Evolutionary conservation across 2,113 vertebrate genomes (phyloP).

Genomic region (Hystrix brachyura): DNA sequence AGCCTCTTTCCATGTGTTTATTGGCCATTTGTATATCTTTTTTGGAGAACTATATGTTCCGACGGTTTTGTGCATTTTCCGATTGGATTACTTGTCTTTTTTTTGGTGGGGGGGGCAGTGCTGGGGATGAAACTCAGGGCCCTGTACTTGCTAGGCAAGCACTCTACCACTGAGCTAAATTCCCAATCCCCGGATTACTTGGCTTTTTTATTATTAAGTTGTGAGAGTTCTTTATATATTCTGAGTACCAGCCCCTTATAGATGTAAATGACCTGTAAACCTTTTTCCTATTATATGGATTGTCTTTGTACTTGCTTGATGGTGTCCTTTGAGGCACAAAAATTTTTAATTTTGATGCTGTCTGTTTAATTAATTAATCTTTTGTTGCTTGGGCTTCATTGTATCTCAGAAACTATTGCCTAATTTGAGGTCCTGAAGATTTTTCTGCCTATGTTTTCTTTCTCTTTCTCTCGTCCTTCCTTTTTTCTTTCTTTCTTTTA

Average conservation of each 20-base stretch:
- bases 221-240: background rate
- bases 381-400: background rate
- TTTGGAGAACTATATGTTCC: background rate
- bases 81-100: background rate
- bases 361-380: background rate
- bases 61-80: background rate
- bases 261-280: background rate
- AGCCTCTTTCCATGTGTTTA: background rate
- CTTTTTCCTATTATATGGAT: background rate
- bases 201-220: background rate
- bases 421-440: background rate
- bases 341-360: background rate
- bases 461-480: background rate
- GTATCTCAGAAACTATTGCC: background rate
- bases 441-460: background rate
- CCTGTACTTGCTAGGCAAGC: background rate
- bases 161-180: background rate
- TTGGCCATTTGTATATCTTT: background rate
- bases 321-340: background rate
- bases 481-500: background rate
- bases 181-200: background rate
- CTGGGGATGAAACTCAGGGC: background rate
- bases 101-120: too few species aligned
- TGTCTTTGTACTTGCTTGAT: background rate
- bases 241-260: background rate